A percentile compares a stretch with the other conserved stretches of the same genome.
These are phyloP conservation scores for Numenius phaeopus DNA, from an alignment of 2,797 vertebrate species.

Conservation along the genomic window DNA sequence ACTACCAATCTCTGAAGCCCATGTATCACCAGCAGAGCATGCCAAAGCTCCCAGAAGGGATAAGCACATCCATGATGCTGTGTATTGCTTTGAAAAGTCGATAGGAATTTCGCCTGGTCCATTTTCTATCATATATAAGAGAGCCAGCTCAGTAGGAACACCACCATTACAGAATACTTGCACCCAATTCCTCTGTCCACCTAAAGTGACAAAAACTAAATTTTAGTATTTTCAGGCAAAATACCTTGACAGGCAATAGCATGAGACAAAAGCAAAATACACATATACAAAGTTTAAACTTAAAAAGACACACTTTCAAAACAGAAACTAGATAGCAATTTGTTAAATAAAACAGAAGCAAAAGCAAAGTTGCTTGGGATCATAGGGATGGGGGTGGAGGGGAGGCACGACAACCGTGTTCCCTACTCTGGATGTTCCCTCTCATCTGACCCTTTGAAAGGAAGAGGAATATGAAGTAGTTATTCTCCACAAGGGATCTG, in stretches of 20 bases:
- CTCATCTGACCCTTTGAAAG: background rate
- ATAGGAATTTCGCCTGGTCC: slow-evolving; percentile 94
- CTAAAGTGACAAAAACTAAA: slow-evolving; percentile 73
- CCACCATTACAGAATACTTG: slow-evolving; percentile 97
- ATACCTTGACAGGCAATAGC: background rate
- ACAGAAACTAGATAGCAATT: background rate
- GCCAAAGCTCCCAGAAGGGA: slow-evolving; percentile 92
- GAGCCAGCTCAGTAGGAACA: slow-evolving; percentile 91
- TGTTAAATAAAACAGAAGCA: background rate
- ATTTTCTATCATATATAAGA: slow-evolving; percentile 97
- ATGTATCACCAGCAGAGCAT: slow-evolving; percentile 92
- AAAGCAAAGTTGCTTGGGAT: background rate
- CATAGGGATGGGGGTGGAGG: background rate
- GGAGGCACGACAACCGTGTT: background rate
- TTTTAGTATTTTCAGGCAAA: background rate
- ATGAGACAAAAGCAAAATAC: background rate
- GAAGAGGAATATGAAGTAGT: background rate
- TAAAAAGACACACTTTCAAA: background rate
- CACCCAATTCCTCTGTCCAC: slow-evolving; percentile 95
- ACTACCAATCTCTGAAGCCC: slow-evolving; percentile 94
- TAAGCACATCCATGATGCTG: slow-evolving; percentile 96
- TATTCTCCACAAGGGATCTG: background rate
- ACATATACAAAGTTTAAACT: background rate
- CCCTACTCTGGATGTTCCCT: background rate
- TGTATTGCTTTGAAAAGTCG: slow-evolving; percentile 92